Evolutionary conservation across 1,140 invertebrate species (phyloP).

Genomic region (Helicoverpa armigera): DNA sequence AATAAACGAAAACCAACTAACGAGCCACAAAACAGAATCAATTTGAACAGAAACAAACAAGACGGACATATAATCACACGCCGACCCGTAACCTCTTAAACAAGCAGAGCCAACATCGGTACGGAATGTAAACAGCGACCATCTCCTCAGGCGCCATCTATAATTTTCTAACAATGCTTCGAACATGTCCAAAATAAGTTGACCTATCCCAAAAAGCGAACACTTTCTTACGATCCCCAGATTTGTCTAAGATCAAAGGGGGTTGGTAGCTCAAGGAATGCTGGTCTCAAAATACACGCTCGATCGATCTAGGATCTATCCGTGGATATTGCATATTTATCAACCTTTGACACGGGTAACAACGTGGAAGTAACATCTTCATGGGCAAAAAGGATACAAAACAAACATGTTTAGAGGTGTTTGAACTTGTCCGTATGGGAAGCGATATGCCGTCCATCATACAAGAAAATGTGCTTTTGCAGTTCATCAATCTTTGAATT

Average conservation of each 20-base stretch:
- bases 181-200: slow-evolving; percentile 68
- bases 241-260: neutral
- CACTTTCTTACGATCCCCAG: neutral
- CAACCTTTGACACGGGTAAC: slow-evolving; percentile 85
- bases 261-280: slow-evolving; percentile 52
- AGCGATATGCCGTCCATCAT: slow-evolving; percentile 1
- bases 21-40: slow-evolving; percentile 55
- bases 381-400: slow-evolving; percentile 74
- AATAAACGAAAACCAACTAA: slow-evolving; percentile 24
- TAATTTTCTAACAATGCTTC: slow-evolving; percentile 82
- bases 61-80: slow-evolving; percentile 79
- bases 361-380: slow-evolving; percentile 83
- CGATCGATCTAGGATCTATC: slow-evolving; percentile 79
- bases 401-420: slow-evolving; percentile 77
- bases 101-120: slow-evolving; percentile 77
- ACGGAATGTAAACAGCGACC: slow-evolving; percentile 83
- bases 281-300: slow-evolving; percentile 71
- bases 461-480: neutral
- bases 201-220: slow-evolving; percentile 53
- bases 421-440: slow-evolving; percentile 62
- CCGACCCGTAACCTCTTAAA: slow-evolving; percentile 80
- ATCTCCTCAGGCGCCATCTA: slow-evolving; percentile 84
- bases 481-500: neutral
- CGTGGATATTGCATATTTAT: slow-evolving; percentile 84
- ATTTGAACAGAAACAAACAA: slow-evolving; percentile 72